Percentiles rank a stretch among this genome's conserved stretches.
These are phyloP conservation scores for Miichthys miiuy DNA, from an alignment of 2,797 vertebrate genomes.

Conservation along the genomic window DNA sequence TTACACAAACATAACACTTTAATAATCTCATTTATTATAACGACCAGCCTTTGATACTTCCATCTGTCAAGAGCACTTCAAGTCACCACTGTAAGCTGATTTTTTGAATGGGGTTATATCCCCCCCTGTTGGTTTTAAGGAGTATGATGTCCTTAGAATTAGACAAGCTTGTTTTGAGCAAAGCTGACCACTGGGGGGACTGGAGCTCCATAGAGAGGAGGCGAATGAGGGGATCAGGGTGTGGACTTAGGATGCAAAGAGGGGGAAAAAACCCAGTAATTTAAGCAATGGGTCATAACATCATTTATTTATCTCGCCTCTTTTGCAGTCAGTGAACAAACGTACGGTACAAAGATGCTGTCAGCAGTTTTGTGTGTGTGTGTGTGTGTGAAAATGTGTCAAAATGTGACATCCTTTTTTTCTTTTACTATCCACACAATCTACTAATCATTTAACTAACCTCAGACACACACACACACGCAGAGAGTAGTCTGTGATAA, in stretches of 20 bases:
- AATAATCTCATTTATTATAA: not conserved
- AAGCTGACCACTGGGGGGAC: slow-evolving; percentile 44
- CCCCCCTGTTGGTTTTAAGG: slow-evolving; percentile 71
- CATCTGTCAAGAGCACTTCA: not conserved
- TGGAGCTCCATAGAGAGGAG: slow-evolving; percentile 18
- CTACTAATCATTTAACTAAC: not conserved
- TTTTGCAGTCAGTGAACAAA: not conserved
- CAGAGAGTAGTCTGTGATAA: slow-evolving; percentile 28
- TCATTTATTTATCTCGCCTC: not conserved
- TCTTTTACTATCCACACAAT: slow-evolving; percentile 1
- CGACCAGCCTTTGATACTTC: not conserved
- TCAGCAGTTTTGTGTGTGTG: too few relatives aligned
- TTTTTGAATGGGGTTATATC: slow-evolving; percentile 55
- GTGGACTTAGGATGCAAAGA: slow-evolving; percentile 19
- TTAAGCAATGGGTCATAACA: not conserved
- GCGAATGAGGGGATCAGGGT: slow-evolving; percentile 15
- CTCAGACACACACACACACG: not conserved
- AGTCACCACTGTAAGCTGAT: not conserved
- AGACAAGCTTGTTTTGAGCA: not conserved
- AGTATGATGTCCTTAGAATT: slow-evolving; percentile 1
- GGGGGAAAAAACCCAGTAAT: not conserved
- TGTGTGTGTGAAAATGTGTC: too few relatives aligned
- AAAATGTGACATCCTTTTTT: not conserved
- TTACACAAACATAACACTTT: not conserved
- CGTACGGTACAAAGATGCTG: not conserved